Evolutionary conservation across 2,113 vertebrate genomes (phyloP).

Genomic region (Blennius ocellaris): DNA sequence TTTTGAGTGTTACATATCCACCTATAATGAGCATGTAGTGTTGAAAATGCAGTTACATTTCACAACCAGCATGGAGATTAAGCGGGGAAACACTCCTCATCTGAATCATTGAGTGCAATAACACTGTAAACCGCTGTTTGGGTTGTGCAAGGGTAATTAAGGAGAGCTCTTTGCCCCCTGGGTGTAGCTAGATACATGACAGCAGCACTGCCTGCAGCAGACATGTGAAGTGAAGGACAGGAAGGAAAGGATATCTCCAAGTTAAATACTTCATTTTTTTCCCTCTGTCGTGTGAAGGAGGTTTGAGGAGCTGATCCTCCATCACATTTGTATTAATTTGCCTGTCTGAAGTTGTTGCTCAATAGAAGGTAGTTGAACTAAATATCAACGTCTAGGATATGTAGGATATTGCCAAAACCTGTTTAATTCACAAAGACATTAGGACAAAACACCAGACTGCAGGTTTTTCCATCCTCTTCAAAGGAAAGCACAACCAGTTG

Average conservation of each 20-base stretch:
- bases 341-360: background rate
- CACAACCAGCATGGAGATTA: slow-evolving; percentile 5
- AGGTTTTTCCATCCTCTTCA: no score
- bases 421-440: no score
- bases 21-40: no score
- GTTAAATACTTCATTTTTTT: background rate
- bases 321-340: slow-evolving; percentile 25
- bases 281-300: background rate
- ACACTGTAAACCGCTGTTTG: slow-evolving; percentile 5
- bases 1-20: no score
- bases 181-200: slow-evolving; percentile 14
- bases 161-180: slow-evolving; percentile 57
- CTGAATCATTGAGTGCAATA: slow-evolving; percentile 12
- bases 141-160: slow-evolving; percentile 50
- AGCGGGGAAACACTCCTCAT: background rate
- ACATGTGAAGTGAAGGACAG: background rate
- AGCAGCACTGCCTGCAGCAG: slow-evolving; percentile 3
- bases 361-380: no score
- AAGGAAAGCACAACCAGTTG: no score
- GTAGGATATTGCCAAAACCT: no score
- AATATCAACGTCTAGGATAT: no score
- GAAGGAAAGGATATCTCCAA: background rate
- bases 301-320: background rate
- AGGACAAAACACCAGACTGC: no score
- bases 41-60: slow-evolving; percentile 12